These are phyloP conservation scores for Daphoenositta chrysoptera DNA, from an alignment of 2,113 vertebrate species.

Conservation along the genomic window DNA sequence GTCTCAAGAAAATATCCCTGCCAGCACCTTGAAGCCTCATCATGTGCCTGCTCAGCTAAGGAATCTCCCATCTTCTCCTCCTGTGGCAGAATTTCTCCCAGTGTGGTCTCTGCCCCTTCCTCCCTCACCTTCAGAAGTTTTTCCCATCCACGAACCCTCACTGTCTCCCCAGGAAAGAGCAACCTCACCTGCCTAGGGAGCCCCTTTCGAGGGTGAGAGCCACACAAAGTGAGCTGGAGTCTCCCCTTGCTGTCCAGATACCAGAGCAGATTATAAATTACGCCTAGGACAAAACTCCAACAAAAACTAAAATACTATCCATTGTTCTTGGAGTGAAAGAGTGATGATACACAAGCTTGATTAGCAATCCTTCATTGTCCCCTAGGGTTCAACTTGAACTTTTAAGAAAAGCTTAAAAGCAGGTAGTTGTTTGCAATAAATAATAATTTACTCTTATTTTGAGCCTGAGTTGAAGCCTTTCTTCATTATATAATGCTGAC, in stretches of 20 bases:
- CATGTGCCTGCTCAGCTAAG: background rate
- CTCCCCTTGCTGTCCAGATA: background rate
- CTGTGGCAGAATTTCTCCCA: background rate
- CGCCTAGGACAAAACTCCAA: background rate
- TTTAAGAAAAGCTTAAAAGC: background rate
- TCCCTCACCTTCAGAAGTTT: background rate
- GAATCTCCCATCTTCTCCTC: background rate
- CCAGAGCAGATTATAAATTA: background rate
- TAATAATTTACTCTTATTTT: background rate
- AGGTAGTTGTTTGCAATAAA: background rate
- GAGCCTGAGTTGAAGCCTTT: background rate
- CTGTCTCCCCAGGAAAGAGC: background rate
- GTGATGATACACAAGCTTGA: background rate
- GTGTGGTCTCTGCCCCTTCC: background rate
- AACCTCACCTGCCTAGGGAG: background rate
- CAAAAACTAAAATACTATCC: background rate
- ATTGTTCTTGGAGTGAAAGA: background rate
- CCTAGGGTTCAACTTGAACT: background rate
- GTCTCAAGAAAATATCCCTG: background rate
- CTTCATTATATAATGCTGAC: background rate
- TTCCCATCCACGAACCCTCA: accelerated
- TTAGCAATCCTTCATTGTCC: background rate
- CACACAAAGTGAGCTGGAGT: background rate
- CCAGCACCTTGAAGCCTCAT: background rate
- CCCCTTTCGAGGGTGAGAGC: background rate